Evolutionary conservation across 2,797 vertebrate genomes (phyloP).

Genomic region (Mus caroli): DNA sequence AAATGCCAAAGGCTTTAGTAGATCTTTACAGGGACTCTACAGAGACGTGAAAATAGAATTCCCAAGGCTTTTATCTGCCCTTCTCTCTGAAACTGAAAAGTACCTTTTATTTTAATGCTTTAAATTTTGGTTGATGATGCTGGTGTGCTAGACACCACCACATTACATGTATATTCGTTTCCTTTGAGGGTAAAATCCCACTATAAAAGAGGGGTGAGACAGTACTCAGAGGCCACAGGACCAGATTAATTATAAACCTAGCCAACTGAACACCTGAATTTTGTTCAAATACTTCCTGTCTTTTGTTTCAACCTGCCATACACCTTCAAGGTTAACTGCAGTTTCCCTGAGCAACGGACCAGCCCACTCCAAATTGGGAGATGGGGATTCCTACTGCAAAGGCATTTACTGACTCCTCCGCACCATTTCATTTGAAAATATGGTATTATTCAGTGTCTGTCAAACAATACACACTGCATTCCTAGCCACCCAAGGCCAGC

Average conservation of each 20-base stretch:
- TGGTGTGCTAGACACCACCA: constrained; percentile 4
- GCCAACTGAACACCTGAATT: constrained; percentile 65
- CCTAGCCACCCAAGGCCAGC: constrained; percentile 62
- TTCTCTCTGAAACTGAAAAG: constrained; percentile 56
- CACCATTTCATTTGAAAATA: constrained; percentile 21
- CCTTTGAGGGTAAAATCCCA: not conserved
- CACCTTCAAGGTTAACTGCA: constrained; percentile 80
- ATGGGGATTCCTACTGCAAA: not conserved
- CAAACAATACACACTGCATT: constrained; percentile 67
- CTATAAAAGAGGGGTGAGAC: constrained; percentile 17
- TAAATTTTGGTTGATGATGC: constrained; percentile 32
- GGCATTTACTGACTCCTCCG: constrained; percentile 32
- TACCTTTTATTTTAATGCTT: constrained; percentile 29
- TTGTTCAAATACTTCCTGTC: constrained; percentile 78
- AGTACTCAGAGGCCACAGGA: constrained; percentile 59
- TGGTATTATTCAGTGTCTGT: constrained; percentile 1
- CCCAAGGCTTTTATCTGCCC: constrained; percentile 31
- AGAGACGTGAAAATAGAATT: not conserved
- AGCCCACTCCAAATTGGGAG: constrained; percentile 47
- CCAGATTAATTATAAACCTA: constrained; percentile 83
- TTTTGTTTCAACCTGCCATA: constrained; percentile 77
- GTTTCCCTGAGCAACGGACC: constrained; percentile 61
- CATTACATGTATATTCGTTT: not conserved
- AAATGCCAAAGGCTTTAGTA: constrained; percentile 36
- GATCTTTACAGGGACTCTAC: constrained; percentile 10